phyloP scores from a whole-genome alignment of 2,888 invertebrate genomes.

The Drosophila paranaensis region DNA sequence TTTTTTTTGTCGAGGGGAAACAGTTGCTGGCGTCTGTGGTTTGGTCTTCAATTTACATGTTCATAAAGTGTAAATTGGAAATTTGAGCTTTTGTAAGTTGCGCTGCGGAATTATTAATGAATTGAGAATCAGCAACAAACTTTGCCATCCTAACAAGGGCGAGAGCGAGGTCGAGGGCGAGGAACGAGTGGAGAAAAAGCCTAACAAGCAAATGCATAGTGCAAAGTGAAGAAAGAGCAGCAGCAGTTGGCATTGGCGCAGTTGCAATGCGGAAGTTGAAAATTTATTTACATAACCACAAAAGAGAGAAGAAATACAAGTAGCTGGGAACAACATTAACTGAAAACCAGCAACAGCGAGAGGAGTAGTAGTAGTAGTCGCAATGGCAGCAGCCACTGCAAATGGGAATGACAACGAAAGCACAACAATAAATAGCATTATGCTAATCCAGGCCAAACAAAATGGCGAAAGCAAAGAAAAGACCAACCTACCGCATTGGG shows the following conservation, averaged over 20 bases:
- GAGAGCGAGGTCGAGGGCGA: background rate
- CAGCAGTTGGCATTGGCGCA: slow-evolving; percentile 39
- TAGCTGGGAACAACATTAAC: slow-evolving; percentile 70
- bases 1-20: slow-evolving; percentile 8
- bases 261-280: slow-evolving; percentile 62
- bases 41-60: slow-evolving; percentile 67
- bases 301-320: slow-evolving; percentile 64
- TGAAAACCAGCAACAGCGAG: slow-evolving; percentile 46
- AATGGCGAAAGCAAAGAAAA: slow-evolving; percentile 76
- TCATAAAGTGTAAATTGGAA: slow-evolving; percentile 72
- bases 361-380: slow-evolving; percentile 14
- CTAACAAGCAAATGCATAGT: slow-evolving; percentile 50
- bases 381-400: slow-evolving; percentile 21
- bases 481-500: slow-evolving; percentile 25
- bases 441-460: slow-evolving; percentile 80
- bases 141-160: slow-evolving; percentile 51
- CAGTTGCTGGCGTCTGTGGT: slow-evolving; percentile 37
- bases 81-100: slow-evolving; percentile 51
- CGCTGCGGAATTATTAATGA: slow-evolving; percentile 70
- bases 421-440: slow-evolving; percentile 81
- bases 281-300: slow-evolving; percentile 73
- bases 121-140: slow-evolving; percentile 70
- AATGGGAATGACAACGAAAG: slow-evolving; percentile 69
- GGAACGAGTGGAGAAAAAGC: slow-evolving; percentile 20
- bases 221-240: slow-evolving; percentile 23